These are phyloP conservation scores for Gymnoscelis rufifasciata DNA, from an alignment of 2,888 invertebrate species.

Conservation along the genomic window DNA sequence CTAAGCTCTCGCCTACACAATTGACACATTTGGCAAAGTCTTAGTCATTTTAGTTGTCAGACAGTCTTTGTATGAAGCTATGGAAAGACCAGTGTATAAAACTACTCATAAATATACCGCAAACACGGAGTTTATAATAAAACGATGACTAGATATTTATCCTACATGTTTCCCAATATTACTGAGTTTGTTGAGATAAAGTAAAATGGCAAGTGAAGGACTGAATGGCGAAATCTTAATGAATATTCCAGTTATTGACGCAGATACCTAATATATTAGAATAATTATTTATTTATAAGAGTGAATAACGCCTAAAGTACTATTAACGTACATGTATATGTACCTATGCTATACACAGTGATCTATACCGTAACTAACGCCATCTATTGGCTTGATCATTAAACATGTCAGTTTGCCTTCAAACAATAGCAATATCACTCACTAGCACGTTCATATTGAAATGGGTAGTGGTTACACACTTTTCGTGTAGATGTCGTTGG, in stretches of 20 bases:
- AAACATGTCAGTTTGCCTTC: neutral
- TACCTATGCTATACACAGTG: too few species aligned
- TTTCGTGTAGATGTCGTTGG: slow-evolving; percentile 22
- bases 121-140: slow-evolving; percentile 25
- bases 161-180: slow-evolving; percentile 1
- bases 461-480: neutral
- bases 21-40: slow-evolving; percentile 31
- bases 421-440: neutral
- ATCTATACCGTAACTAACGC: slow-evolving; percentile 2
- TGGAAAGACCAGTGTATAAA: slow-evolving; percentile 3
- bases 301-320: too few species aligned
- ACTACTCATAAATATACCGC: slow-evolving; percentile 6
- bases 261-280: too few species aligned
- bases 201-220: neutral
- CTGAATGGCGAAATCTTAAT: too few species aligned
- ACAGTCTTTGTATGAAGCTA: slow-evolving; percentile 15
- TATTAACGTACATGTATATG: too few species aligned
- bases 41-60: slow-evolving; percentile 33
- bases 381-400: slow-evolving; percentile 5
- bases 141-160: slow-evolving; percentile 17
- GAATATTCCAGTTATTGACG: too few species aligned
- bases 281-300: too few species aligned
- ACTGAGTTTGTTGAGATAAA: neutral
- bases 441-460: neutral
- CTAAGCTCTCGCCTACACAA: slow-evolving; percentile 31